Conservation (phyloP, 2,113 vertebrate genomes). For the Ibidorhyncha struthersii region DNA sequence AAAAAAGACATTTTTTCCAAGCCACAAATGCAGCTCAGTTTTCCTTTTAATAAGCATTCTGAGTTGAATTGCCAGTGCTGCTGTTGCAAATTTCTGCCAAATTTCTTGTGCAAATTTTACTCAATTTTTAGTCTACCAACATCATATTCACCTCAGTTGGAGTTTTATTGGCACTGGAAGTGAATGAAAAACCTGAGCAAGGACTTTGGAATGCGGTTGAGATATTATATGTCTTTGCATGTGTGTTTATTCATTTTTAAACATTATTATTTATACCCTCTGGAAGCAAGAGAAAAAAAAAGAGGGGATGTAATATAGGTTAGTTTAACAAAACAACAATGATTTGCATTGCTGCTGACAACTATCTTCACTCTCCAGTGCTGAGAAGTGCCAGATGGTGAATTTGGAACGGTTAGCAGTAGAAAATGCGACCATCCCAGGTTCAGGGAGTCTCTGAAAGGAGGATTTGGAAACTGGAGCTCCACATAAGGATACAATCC, state of each 20-base stretch:
- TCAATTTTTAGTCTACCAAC: conserved; percentile 5
- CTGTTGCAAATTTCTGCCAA: background rate
- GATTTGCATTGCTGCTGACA: conserved; percentile 79
- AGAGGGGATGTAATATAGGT: background rate
- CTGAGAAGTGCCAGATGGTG: conserved; percentile 78
- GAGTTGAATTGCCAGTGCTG: background rate
- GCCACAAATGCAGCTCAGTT: background rate
- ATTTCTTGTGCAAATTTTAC: background rate
- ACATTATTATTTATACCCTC: conserved; percentile 54
- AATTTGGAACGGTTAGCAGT: conserved; percentile 73
- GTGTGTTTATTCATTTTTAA: conserved; percentile 54
- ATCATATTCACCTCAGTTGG: background rate
- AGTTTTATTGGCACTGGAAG: conserved; percentile 31
- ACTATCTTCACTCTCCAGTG: conserved; percentile 69
- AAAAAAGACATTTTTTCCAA: background rate
- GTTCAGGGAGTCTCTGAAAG: conserved; percentile 69
- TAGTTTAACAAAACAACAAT: conserved; percentile 59
- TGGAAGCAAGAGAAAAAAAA: conserved; percentile 15
- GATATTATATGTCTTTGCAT: conserved; percentile 46
- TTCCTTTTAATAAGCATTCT: background rate
- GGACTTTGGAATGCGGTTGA: conserved; percentile 42
- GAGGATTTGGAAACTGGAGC: conserved; percentile 71
- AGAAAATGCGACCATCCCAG: conserved; percentile 68
- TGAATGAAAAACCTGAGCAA: conserved; percentile 53
- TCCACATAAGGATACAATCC: conserved; percentile 50